Base-by-base conservation (phyloP, 2,113 vertebrate species). In the Tachysurus vachellii region DNA sequence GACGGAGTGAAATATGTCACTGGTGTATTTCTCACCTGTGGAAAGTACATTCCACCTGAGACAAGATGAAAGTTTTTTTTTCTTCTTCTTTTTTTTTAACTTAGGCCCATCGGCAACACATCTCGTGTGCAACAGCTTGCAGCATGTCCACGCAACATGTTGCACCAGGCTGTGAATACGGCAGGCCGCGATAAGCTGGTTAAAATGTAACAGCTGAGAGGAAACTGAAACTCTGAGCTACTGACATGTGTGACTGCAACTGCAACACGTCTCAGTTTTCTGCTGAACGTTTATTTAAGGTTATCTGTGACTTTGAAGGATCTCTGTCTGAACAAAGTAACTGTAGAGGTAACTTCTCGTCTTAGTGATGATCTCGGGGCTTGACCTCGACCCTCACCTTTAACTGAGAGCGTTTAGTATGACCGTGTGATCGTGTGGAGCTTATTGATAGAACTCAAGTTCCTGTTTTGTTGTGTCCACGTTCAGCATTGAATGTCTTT, bases 181-280 rank as follows among this genome's bases (percentile, higher is more conserved):
- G 47, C 57, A 17, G 31, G 36, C 36, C 59, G 4, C 19, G 28
- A 86, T 70, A 70, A 88, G 80, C 81, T 50, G 50, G 85, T 70
- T 84, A 77, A 62, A 87, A 85, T 57, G 57, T 79, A 80, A 86
- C 88, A 62, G 76, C 81, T 84, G 82, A 84, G 62, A 89, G 75
- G 57, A 84, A 86, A 86, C 76, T 16, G 28, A 86, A 84, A 56
- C 64, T 85, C 53, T 85, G 54, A 73, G 54, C 28, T 53, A 23
- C 16, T 47, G 73, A 50, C 75, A 80, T 26, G 28, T 53, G 56
- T 42, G 77, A 86, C 31, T 42, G 64, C 54, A 54, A 86, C 36
- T 47, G 79, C 36, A 47, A 47, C 73, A 62, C 47, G 13, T 85
- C 44, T 64, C 23, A 21, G 36, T 64, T 68, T 26, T 54, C 80